These are phyloP conservation scores for Sarotherodon lohbergeri DNA, from an alignment of 2,113 vertebrate species.

Conservation along the genomic window DNA sequence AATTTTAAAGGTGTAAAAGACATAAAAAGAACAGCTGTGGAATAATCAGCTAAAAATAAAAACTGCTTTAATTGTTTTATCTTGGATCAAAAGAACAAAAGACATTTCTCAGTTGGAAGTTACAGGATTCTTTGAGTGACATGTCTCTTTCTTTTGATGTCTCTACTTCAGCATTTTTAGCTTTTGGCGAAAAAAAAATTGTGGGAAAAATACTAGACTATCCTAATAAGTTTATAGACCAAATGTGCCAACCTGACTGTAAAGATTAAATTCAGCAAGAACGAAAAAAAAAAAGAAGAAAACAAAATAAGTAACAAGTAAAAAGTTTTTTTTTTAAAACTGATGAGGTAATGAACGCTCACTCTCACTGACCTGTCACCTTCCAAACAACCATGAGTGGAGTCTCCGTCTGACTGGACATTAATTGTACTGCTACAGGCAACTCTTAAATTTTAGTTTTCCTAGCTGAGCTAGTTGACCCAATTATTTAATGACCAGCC, in stretches of 20 bases:
- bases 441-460: rapidly evolving
- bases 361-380: neutral
- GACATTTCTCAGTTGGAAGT: neutral
- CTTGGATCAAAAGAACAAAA: rapidly evolving
- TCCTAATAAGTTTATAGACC: rapidly evolving
- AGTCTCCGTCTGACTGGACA: neutral
- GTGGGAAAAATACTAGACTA: neutral
- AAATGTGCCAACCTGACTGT: neutral
- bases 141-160: neutral
- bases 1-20: neutral
- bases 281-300: neutral
- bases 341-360: neutral
- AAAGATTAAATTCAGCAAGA: rapidly evolving
- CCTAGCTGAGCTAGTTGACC: neutral
- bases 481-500: neutral
- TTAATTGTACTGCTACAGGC: neutral
- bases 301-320: neutral
- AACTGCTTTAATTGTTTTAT: rapidly evolving
- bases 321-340: neutral
- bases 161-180: neutral
- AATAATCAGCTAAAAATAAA: rapidly evolving
- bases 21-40: neutral
- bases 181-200: neutral
- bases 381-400: neutral
- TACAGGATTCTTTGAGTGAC: neutral